Conservation (phyloP, 2,888 invertebrate species). For the Glaucopsyche alexis region DNA sequence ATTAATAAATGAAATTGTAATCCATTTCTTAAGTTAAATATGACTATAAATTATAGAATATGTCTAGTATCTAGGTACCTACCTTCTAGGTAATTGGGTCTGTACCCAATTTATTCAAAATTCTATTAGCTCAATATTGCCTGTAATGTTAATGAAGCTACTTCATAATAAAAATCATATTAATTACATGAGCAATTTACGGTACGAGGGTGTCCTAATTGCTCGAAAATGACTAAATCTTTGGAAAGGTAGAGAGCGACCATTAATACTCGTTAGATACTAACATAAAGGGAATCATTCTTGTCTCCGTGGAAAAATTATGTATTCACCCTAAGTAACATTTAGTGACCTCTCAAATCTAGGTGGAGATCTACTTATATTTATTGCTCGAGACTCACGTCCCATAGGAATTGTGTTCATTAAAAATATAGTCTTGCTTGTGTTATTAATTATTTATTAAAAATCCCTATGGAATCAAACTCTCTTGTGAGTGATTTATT, state of each 20-base stretch:
- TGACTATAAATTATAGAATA: too few species aligned
- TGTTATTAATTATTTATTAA: neutral
- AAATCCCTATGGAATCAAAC: neutral
- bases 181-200: conserved; percentile 60
- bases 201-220: conserved; percentile 60
- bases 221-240: conserved; percentile 64
- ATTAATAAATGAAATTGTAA: too few species aligned
- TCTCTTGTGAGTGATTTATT: neutral
- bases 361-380: conserved; percentile 29
- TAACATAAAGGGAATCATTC: conserved; percentile 65
- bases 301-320: conserved; percentile 62
- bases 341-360: conserved; percentile 43
- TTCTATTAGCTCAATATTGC: conserved; percentile 20
- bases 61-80: too few species aligned
- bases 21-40: too few species aligned
- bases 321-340: conserved; percentile 56
- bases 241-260: conserved; percentile 48
- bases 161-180: conserved; percentile 51
- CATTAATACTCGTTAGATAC: conserved; percentile 67
- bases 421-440: conserved; percentile 16
- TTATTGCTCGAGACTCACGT: conserved; percentile 1
- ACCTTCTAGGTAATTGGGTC: too few species aligned
- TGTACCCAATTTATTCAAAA: conserved; percentile 16
- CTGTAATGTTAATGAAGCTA: conserved; percentile 30
- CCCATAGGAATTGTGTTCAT: conserved; percentile 18